Conservation (phyloP, 2,888 invertebrate genomes). For the Phasia obesa region DNA sequence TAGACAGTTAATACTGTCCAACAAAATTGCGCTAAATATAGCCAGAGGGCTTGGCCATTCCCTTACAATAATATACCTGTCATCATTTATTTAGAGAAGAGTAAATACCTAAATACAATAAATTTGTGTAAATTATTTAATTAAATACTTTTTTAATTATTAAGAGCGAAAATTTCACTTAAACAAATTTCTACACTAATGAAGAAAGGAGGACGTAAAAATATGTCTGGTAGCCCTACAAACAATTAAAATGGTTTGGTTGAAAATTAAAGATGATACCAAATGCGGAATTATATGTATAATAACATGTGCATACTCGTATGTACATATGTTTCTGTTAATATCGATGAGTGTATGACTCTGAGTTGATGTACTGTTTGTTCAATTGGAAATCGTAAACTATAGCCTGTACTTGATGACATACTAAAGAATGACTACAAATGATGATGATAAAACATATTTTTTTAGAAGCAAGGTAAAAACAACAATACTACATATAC, state of each 20-base stretch:
- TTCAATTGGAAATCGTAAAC: conserved; percentile 62
- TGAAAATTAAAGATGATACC: conserved; percentile 55
- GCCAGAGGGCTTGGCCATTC: too few relatives aligned
- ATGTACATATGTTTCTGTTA: background rate
- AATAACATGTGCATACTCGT: background rate
- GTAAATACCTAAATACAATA: too few relatives aligned
- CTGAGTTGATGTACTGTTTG: conserved; percentile 1
- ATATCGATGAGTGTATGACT: conserved; percentile 8
- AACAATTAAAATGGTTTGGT: conserved; percentile 61
- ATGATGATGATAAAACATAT: background rate
- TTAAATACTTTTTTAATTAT: too few relatives aligned
- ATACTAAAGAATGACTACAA: conserved; percentile 35
- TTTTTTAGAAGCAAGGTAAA: conserved; percentile 2
- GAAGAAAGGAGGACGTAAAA: too few relatives aligned
- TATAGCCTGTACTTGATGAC: conserved; percentile 61
- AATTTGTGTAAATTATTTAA: too few relatives aligned
- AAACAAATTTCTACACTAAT: too few relatives aligned
- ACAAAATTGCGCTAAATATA: too few relatives aligned
- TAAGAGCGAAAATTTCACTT: too few relatives aligned
- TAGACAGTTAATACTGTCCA: too few relatives aligned
- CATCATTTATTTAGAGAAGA: too few relatives aligned
- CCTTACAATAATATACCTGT: too few relatives aligned
- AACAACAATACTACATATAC: conserved; percentile 3
- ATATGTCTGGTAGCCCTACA: conserved; percentile 16
- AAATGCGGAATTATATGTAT: too few relatives aligned